Evolutionary conservation across 1,140 invertebrate species (phyloP), one percentile per base, ranked within the genome.

Genomic region (Sesamia nonagrioides): DNA sequence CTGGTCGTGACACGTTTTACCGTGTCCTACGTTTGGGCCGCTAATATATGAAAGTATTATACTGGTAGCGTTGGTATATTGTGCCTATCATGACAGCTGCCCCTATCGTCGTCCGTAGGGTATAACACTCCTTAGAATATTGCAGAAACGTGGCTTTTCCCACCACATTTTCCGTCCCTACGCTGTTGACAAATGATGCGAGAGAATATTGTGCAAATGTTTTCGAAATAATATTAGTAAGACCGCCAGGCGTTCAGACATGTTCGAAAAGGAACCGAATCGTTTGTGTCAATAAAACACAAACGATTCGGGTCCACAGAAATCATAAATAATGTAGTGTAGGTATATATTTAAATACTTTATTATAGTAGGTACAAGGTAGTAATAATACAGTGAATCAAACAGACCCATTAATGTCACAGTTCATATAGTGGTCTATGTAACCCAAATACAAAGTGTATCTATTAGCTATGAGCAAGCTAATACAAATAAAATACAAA

Each of bases 121-220:
- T 48, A 69, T 69, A 50, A 33, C 42, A 50, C 66, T 17, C 21
- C 42, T 68, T 15, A 66, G 42, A 69, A 69, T 50, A 48, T 68
- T 48, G 63, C 18, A 50, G 21, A 37, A 48, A 69, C 42, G 42
- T 50, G 40, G n/a, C 60, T 61, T 61, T 61, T 40, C 60, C 17
- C 60, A 27, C 37, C 50, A 69, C 37, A 50, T 48, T 69, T 69
- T 33, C 42, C 42, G 45, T 33, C 21, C 66, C 18, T 11, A 48
- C 50, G 42, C 11, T 68, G 37, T 66, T 69, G 37, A 66, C 61
- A 61, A 61, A 61, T 61, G 60, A 40, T 61, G 60, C 40, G 4
- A 35, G 27, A 61, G 60, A 61, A 61, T 61, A 37, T 17, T 33
- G 60, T 61, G 27, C 27, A 61, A 61, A 35, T 61, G 35, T 37